Evolutionary conservation across 2,888 invertebrate species (phyloP), one percentile per base, ranked within the genome.

Genomic region (Proisotoma minuta): DNA sequence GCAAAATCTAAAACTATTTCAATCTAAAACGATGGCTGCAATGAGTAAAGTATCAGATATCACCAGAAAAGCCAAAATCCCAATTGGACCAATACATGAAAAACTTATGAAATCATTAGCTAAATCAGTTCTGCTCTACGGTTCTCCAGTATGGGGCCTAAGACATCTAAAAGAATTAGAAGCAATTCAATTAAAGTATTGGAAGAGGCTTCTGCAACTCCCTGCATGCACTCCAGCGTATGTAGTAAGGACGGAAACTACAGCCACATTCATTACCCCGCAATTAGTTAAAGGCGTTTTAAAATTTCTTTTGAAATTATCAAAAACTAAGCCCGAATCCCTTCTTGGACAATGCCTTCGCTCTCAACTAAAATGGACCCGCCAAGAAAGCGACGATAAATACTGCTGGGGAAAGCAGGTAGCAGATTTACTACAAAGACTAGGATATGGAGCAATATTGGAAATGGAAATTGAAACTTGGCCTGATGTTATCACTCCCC

Each of bases 21-120:
- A 20, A 18, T 18, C 8, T 0, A 59, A 59, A 43, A 53, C 27
- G 1, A 20, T 20, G 20, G 18, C 24, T 18, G 59, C 59, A 18
- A 18, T 12, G 2, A 18, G 10, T 2, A 20, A 20, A 18, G 8
- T 54, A 24, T 23, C 23, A 23, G 10, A 5, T 4, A 18, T 60
- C 1, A 28, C n/a, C 22, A 10, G 40, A 8, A 53, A 23, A 60
- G n/a, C 40, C 22, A 43, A 18, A 1, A 3, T 60, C 10, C 4
- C n/a, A 3, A 40, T 15, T 20, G 20, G 43, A 1, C 5, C 4
- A 18, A 28, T 4, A 27, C 3, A 15, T 4, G n/a, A 22, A 3
- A 43, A 43, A 22, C 10, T 60, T 3, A 53, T 53, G 15, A n/a
- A 60, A 1, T 54, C 60, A 0, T 4, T 60, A 2, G 48, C 47